These are phyloP conservation scores for Picathartes gymnocephalus DNA, from an alignment of 2,113 vertebrate species.

Conservation along the genomic window DNA sequence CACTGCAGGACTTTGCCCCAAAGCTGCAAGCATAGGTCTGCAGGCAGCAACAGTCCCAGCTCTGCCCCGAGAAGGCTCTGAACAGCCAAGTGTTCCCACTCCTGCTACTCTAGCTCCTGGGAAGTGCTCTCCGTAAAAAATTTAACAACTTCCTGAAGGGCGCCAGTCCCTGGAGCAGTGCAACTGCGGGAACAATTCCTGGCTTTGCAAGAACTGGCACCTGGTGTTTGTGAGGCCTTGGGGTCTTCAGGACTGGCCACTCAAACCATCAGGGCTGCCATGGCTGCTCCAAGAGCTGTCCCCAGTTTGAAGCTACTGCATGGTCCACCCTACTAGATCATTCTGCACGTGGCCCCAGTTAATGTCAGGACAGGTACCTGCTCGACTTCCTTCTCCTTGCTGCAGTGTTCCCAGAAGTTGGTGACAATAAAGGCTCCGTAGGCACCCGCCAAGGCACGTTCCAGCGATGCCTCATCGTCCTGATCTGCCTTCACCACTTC, in stretches of 20 bases:
- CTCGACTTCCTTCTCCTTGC: slow-evolving; percentile 60
- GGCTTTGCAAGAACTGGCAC: background rate
- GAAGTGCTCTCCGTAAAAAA: rapidly evolving
- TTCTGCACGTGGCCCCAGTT: rapidly evolving
- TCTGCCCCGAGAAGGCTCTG: rapidly evolving
- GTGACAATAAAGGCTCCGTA: slow-evolving; percentile 67
- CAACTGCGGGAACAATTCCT: rapidly evolving
- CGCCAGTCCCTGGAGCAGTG: background rate
- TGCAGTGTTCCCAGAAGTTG: slow-evolving; percentile 72
- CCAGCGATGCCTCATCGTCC: slow-evolving; percentile 52
- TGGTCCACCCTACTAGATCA: background rate
- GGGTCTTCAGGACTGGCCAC: background rate
- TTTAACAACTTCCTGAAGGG: background rate
- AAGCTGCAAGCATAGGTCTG: background rate
- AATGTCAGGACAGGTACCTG: slow-evolving; percentile 35
- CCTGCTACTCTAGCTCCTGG: background rate
- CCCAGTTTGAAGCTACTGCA: rapidly evolving
- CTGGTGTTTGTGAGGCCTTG: background rate
- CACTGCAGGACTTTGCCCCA: background rate
- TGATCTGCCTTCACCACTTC: slow-evolving; percentile 65
- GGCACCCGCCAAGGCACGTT: slow-evolving; percentile 45
- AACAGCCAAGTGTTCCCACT: background rate
- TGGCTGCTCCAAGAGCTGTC: background rate
- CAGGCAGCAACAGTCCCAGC: rapidly evolving
- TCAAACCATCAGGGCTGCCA: background rate